These are phyloP conservation scores for Morus bassanus DNA, from an alignment of 2,797 vertebrate genomes.

Conservation along the genomic window DNA sequence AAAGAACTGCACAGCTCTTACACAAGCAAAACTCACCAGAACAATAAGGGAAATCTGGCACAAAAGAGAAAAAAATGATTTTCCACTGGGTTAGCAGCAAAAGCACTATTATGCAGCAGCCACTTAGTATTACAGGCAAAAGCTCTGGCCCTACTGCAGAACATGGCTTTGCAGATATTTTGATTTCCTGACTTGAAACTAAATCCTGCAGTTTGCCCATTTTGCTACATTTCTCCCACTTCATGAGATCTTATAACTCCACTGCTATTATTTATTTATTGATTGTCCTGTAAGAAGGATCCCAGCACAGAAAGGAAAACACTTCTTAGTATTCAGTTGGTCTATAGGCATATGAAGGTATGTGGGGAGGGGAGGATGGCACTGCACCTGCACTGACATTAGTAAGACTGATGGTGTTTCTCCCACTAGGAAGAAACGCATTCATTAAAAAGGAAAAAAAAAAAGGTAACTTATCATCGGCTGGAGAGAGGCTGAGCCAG, in stretches of 20 bases:
- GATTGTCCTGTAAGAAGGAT: neutral
- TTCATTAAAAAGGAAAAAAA: neutral
- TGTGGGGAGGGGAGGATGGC: neutral
- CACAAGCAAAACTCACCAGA: neutral
- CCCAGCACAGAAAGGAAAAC: neutral
- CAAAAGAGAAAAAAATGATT: neutral
- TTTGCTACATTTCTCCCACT: neutral
- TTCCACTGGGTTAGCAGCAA: neutral
- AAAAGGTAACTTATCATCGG: constrained; percentile 24
- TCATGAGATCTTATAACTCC: neutral
- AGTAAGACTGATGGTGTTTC: neutral
- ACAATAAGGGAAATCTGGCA: neutral
- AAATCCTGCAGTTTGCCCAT: neutral
- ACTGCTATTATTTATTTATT: neutral
- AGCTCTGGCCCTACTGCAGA: neutral
- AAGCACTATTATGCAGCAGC: neutral
- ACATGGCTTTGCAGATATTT: neutral
- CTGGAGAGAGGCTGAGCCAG: constrained; percentile 46
- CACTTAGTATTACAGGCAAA: neutral
- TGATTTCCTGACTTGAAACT: neutral
- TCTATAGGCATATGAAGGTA: accelerated
- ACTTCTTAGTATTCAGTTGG: neutral
- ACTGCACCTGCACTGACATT: neutral
- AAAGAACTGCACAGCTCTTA: neutral
- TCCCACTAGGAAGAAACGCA: neutral